Percentiles rank a stretch among this genome's conserved stretches.
These are phyloP conservation scores for Pocillopora damicornis DNA, from an alignment of 64 coral and sea anemone genomes.

Conservation along the genomic window DNA sequence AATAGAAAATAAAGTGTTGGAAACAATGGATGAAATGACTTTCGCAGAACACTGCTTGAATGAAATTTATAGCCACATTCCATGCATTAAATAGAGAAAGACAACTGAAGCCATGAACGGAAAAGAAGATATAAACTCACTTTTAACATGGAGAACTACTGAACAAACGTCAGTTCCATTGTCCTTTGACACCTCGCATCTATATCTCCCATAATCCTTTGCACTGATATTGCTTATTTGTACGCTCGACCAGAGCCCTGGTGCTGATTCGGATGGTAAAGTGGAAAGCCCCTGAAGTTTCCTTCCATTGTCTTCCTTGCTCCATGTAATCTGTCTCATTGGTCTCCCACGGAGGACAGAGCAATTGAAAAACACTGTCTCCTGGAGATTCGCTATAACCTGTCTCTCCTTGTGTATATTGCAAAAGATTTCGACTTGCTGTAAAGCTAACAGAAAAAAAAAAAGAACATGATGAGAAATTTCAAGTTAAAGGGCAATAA, in stretches of 20 bases:
- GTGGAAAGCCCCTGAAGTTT: not conserved
- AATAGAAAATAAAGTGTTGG: not conserved
- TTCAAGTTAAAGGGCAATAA: not conserved
- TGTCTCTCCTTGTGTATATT: slow-evolving; percentile 10
- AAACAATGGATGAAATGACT: not conserved
- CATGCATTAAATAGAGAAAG: not conserved
- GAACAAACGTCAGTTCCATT: not conserved
- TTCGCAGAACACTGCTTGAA: too few relatives aligned
- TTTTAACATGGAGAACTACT: slow-evolving; percentile 3
- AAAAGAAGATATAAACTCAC: not conserved
- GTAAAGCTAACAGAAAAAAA: not conserved
- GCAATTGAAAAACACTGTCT: slow-evolving; percentile 6
- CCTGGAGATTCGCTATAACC: not conserved
- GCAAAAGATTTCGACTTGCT: not conserved
- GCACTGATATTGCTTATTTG: not conserved
- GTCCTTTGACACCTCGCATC: not conserved
- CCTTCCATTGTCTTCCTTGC: not conserved
- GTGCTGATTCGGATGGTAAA: not conserved
- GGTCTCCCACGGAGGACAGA: not conserved
- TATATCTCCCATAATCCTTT: slow-evolving; percentile 6
- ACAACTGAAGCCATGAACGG: too few relatives aligned
- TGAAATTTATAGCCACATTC: too few relatives aligned
- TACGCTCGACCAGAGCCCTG: slow-evolving; percentile 3
- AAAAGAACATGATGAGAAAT: not conserved
- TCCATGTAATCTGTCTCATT: not conserved